phyloP scores from a whole-genome alignment of 2,888 invertebrate species.

The Drosophila yooni region DNA sequence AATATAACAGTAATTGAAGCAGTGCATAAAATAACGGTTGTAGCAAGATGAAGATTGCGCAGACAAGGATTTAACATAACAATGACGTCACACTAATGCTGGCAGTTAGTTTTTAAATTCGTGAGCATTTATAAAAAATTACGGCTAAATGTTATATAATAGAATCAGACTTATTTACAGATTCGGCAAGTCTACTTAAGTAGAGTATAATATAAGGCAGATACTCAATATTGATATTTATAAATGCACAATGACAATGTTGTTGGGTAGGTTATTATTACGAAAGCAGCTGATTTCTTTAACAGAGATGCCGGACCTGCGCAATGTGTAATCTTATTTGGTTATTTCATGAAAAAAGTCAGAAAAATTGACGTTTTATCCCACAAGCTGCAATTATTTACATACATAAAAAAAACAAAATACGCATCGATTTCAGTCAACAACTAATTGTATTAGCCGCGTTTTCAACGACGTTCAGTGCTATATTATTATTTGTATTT shows the following conservation, averaged over 20 bases:
- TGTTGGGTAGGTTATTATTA: not conserved
- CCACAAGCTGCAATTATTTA: constrained; percentile 43
- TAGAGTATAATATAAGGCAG: not conserved
- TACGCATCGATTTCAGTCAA: constrained; percentile 32
- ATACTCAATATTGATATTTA: not conserved
- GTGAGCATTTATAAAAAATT: not conserved
- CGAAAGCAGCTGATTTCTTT: not conserved
- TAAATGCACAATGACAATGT: not conserved
- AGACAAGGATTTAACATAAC: not conserved
- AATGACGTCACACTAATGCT: not conserved
- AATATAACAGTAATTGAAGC: not conserved
- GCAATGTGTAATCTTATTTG: constrained; percentile 1
- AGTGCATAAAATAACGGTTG: not conserved
- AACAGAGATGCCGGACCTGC: constrained; percentile 13
- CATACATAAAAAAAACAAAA: constrained; percentile 11
- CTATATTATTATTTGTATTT: constrained; percentile 41
- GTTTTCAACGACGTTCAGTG: constrained; percentile 36
- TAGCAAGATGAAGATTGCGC: not conserved
- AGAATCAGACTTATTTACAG: not conserved
- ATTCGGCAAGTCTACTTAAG: not conserved
- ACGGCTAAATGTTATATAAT: not conserved
- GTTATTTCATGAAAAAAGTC: not conserved
- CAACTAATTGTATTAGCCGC: constrained; percentile 27
- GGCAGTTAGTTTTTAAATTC: not conserved
- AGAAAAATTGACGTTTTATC: constrained; percentile 3